Conservation (phyloP, 2,113 vertebrate species). For the Carollia perspicillata region DNA sequence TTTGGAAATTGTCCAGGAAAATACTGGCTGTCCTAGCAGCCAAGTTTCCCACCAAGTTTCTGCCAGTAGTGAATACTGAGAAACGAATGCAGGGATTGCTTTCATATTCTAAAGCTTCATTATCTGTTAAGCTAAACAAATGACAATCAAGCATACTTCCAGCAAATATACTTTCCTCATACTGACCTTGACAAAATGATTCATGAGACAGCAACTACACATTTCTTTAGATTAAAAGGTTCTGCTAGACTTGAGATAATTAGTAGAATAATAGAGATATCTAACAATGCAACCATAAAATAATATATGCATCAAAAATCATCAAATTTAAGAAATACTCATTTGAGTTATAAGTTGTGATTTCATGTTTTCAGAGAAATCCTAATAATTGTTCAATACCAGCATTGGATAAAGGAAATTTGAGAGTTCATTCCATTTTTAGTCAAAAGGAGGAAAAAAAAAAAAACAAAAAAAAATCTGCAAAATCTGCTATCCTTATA, state of each 20-base stretch:
- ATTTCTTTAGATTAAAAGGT: constrained; percentile 58
- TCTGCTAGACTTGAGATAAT: constrained; percentile 66
- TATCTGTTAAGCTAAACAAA: constrained; percentile 56
- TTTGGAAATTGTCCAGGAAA: constrained; percentile 59
- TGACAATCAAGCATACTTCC: constrained; percentile 31
- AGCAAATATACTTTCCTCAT: constrained; percentile 1
- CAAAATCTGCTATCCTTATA: constrained; percentile 42
- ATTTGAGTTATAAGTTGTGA: not conserved
- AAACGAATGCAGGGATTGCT: constrained; percentile 1
- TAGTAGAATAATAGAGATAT: constrained; percentile 48
- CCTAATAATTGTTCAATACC: not conserved
- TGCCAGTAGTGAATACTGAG: constrained; percentile 26
- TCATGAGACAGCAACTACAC: not conserved
- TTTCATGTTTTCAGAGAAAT: constrained; percentile 37
- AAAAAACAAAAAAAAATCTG: not conserved
- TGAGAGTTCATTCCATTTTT: not conserved
- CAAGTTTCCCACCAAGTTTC: constrained; percentile 55
- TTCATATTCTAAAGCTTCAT: constrained; percentile 40
- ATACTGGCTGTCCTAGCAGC: not conserved
- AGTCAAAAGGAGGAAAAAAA: not conserved
- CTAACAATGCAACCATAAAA: constrained; percentile 36
- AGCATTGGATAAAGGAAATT: not conserved
- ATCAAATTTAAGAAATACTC: constrained; percentile 17
- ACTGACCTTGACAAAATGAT: constrained; percentile 11
- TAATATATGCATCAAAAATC: constrained; percentile 44